phyloP scores from a whole-genome alignment of 1,140 invertebrate species.

The Tetragonula clypearis region DNA sequence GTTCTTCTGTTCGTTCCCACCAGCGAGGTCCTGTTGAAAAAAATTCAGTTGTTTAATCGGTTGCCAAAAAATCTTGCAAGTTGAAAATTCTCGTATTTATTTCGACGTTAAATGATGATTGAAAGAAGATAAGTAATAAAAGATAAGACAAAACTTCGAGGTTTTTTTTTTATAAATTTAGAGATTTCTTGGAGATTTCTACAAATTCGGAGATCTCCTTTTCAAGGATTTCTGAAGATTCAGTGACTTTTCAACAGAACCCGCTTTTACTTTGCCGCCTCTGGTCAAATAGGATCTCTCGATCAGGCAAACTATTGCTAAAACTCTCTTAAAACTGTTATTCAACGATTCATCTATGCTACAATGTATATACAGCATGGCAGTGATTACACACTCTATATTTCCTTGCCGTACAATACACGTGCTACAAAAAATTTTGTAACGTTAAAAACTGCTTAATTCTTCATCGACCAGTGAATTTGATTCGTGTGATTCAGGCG shows the following conservation, averaged over 20 bases:
- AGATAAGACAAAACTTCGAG: neutral
- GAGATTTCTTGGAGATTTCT: too few species aligned
- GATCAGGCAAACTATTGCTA: conserved; percentile 53
- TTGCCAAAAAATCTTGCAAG: neutral
- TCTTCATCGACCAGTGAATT: neutral
- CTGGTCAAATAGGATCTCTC: conserved; percentile 32
- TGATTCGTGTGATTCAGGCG: neutral
- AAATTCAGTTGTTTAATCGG: neutral
- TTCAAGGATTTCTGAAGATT: too few species aligned
- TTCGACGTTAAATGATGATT: neutral
- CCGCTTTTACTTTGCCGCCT: neutral
- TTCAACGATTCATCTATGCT: conserved; percentile 66
- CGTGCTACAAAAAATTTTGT: conserved; percentile 31
- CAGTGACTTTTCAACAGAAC: neutral
- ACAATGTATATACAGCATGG: conserved; percentile 77
- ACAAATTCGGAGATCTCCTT: too few species aligned
- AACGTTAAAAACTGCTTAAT: conserved; percentile 22
- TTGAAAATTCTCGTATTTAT: neutral
- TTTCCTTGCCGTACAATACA: conserved; percentile 56
- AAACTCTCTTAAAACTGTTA: conserved; percentile 41
- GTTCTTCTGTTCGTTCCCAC: neutral
- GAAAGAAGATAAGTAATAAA: neutral
- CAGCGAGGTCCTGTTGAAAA: conserved; percentile 13
- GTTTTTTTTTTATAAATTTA: too few species aligned
- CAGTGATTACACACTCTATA: conserved; percentile 76